These are phyloP conservation scores for Rotaria macrura DNA, from an alignment of 2,888 invertebrate genomes.

Conservation along the genomic window DNA sequence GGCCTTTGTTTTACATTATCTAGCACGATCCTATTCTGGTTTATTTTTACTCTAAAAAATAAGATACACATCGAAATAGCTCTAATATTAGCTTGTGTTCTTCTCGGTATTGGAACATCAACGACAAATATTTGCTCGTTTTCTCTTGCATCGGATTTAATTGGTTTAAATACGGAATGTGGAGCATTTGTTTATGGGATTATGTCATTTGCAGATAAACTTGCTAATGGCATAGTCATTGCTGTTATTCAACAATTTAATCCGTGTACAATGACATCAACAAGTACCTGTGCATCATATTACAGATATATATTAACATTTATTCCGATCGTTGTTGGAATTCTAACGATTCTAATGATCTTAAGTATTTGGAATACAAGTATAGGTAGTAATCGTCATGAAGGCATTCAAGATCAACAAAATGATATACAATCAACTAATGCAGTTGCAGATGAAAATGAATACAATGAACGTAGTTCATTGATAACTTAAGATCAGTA, in stretches of 20 bases:
- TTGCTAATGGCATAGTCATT: conserved; percentile 77
- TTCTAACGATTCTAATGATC: not conserved
- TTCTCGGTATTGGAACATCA: conserved; percentile 72
- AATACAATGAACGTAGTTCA: not conserved
- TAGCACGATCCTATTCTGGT: conserved; percentile 23
- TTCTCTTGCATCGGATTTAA: conserved; percentile 76
- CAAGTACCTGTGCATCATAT: not conserved
- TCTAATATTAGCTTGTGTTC: conserved; percentile 41
- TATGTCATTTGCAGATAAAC: conserved; percentile 82
- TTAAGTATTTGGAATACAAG: not conserved
- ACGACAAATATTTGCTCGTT: conserved; percentile 76
- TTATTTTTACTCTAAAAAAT: not conserved
- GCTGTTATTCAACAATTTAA: conserved; percentile 70
- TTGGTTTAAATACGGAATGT: conserved; percentile 65
- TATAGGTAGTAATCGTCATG: not conserved
- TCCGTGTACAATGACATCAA: conserved; percentile 41
- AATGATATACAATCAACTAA: not conserved
- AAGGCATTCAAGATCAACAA: not conserved
- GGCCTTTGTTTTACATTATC: not conserved
- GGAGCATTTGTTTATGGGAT: conserved; percentile 82
- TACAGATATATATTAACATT: conserved; percentile 1
- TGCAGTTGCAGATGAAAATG: not conserved
- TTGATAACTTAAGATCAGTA: not conserved
- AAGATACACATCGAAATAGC: not conserved
- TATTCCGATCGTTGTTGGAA: not conserved